Conservation (phyloP, 2,797 vertebrate species). For the Myotis vivesi region DNA sequence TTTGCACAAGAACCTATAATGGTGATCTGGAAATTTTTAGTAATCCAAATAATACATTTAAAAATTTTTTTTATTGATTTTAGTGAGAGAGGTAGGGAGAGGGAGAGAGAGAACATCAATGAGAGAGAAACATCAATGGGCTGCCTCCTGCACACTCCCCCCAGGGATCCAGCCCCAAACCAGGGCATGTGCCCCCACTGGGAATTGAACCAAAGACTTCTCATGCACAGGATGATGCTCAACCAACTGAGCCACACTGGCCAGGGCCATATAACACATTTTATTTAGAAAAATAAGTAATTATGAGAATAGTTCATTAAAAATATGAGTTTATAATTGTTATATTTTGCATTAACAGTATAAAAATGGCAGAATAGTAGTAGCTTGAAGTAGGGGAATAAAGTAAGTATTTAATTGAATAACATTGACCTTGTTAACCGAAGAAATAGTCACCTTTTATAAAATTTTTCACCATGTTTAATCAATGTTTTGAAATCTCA, state of each 20-base stretch:
- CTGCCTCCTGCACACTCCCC: not conserved
- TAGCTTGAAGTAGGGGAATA: not conserved
- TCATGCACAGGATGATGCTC: not conserved
- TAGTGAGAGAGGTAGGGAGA: not conserved
- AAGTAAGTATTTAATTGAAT: not conserved
- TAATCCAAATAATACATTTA: not conserved
- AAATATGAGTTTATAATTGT: not conserved
- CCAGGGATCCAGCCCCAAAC: too few species aligned
- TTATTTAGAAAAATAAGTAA: not conserved
- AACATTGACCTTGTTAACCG: not conserved
- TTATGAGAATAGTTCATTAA: not conserved
- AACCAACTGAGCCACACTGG: not conserved
- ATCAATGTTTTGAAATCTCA: not conserved
- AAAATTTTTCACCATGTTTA: not conserved
- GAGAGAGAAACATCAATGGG: not conserved
- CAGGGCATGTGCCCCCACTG: too few species aligned
- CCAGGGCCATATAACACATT: not conserved
- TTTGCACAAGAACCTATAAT: not conserved
- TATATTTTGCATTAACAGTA: not conserved
- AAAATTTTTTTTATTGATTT: not conserved
- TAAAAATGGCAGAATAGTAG: not conserved
- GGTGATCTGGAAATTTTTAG: not conserved
- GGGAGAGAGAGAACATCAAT: not conserved
- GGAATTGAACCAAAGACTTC: not conserved
- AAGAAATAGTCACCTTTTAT: not conserved